phyloP scores from a whole-genome alignment of 2,888 invertebrate genomes.

The Polyommatus icarus region DNA sequence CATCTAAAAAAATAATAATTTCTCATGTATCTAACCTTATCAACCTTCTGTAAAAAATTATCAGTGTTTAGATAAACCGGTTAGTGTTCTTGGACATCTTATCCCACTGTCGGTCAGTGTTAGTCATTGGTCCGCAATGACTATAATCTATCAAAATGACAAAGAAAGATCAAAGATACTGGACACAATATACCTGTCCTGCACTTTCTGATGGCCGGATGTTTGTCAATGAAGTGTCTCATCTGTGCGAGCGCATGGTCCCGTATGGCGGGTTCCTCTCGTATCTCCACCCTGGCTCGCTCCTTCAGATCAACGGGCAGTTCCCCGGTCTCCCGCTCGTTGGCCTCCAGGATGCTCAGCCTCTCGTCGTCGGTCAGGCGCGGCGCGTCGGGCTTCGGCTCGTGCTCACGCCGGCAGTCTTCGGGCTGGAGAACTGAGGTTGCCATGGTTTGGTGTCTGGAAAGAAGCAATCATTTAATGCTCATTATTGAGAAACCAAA shows the following conservation, averaged over 20 bases:
- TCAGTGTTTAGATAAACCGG: too few species aligned
- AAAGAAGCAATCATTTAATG: slow-evolving; percentile 25
- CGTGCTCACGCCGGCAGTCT: slow-evolving; percentile 63
- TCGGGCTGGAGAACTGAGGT: slow-evolving; percentile 73
- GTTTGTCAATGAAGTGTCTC: slow-evolving; percentile 90
- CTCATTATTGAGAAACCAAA: too few species aligned
- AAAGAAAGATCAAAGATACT: too few species aligned
- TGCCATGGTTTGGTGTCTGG: slow-evolving; percentile 57
- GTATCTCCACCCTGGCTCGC: slow-evolving; percentile 85
- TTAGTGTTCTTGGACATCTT: too few species aligned
- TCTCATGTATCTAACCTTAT: neutral
- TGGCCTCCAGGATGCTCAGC: slow-evolving; percentile 56
- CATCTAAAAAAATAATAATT: slow-evolving; percentile 70
- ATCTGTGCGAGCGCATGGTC: slow-evolving; percentile 88
- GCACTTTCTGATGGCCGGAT: slow-evolving; percentile 89
- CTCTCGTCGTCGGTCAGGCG: slow-evolving; percentile 68
- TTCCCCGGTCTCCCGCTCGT: slow-evolving; percentile 69
- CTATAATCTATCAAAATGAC: neutral
- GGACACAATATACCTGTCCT: slow-evolving; percentile 81
- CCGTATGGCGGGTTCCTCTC: slow-evolving; percentile 88
- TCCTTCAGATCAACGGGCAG: slow-evolving; percentile 80
- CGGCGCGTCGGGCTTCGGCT: slow-evolving; percentile 57
- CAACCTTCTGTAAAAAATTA: too few species aligned
- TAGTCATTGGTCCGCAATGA: too few species aligned
- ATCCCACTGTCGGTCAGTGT: too few species aligned